Evolutionary conservation across 1,140 invertebrate genomes (phyloP).

Genomic region (Lasaia peninsularis): DNA sequence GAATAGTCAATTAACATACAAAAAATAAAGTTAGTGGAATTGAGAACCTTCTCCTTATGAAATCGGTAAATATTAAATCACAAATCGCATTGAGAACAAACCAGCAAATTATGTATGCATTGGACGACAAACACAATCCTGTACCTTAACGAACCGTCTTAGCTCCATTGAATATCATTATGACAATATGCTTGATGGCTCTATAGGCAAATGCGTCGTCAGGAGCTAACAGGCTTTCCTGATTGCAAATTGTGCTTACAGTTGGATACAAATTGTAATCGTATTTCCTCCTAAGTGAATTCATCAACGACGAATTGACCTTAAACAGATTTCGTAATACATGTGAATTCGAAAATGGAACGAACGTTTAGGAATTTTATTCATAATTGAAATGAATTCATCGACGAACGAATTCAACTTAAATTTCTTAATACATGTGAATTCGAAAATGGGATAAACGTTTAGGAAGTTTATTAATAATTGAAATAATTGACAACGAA

Average conservation of each 20-base stretch:
- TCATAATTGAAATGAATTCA: conserved; percentile 8
- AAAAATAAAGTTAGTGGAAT: no score
- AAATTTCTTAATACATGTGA: background rate
- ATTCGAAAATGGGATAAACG: background rate
- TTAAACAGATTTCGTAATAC: conserved; percentile 1
- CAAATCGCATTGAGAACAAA: no score
- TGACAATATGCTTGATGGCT: conserved; percentile 4
- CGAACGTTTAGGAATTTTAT: no score
- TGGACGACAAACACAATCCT: background rate
- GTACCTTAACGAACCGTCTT: conserved; percentile 1
- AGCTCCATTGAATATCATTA: background rate
- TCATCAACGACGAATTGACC: conserved; percentile 2
- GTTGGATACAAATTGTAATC: conserved; percentile 9
- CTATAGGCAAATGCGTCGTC: conserved; percentile 1
- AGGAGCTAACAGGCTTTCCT: conserved; percentile 4
- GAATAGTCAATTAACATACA: no score
- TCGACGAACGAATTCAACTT: background rate
- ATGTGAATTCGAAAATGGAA: background rate
- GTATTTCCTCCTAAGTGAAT: conserved; percentile 10
- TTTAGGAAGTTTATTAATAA: no score
- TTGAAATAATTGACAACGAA: background rate
- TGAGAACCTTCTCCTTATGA: no score
- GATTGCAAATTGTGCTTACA: conserved; percentile 11
- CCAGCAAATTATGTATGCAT: background rate
- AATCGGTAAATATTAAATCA: no score